These are phyloP conservation scores for Unio pictorum DNA, from an alignment of 2,888 invertebrate species.

Conservation along the genomic window DNA sequence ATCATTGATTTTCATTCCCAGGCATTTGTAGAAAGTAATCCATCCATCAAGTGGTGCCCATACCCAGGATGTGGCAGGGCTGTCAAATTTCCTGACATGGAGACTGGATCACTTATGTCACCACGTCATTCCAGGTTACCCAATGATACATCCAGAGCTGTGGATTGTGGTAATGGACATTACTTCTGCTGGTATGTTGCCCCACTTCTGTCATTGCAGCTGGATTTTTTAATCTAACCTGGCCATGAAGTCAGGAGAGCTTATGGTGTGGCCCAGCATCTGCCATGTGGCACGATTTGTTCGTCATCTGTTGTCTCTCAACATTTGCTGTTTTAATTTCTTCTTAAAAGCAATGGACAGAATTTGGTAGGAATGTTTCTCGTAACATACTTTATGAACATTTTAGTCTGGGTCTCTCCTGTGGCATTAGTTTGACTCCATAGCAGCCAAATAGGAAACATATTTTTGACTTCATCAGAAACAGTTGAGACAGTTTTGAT, in stretches of 20 bases:
- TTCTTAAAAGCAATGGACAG: too few relatives aligned
- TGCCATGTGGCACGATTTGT: too few relatives aligned
- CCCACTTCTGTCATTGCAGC: not conserved
- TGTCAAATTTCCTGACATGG: constrained; percentile 76
- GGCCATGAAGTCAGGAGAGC: not conserved
- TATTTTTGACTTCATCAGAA: too few relatives aligned
- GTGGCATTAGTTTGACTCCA: too few relatives aligned
- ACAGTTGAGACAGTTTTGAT: too few relatives aligned
- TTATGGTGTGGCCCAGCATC: too few relatives aligned
- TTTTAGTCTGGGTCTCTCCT: too few relatives aligned
- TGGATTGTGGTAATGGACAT: constrained; percentile 81
- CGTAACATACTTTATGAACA: too few relatives aligned
- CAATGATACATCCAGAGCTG: constrained; percentile 74
- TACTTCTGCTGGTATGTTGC: constrained; percentile 79
- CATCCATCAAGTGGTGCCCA: constrained; percentile 82
- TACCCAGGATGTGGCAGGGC: constrained; percentile 80
- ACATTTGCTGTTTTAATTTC: too few relatives aligned
- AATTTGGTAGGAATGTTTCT: too few relatives aligned
- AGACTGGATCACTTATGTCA: constrained; percentile 26
- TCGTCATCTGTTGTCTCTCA: too few relatives aligned
- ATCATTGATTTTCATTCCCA: constrained; percentile 51
- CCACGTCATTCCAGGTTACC: constrained; percentile 47
- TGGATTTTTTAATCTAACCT: not conserved
- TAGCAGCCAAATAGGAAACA: too few relatives aligned
- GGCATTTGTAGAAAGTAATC: constrained; percentile 82